Evolutionary conservation across 1,140 invertebrate genomes (phyloP).

Genomic region (Octopus bimaculoides): DNA sequence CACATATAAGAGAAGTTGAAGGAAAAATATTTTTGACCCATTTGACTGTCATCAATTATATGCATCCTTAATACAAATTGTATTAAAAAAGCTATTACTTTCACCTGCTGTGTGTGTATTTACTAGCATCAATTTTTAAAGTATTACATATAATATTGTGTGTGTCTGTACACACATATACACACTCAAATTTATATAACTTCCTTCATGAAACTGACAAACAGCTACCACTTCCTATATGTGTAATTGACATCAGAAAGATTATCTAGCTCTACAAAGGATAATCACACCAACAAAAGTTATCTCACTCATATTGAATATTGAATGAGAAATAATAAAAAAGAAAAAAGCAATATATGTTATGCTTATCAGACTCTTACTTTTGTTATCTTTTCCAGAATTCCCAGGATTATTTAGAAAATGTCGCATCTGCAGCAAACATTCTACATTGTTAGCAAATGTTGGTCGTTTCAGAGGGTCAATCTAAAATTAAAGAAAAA

Average conservation of each 20-base stretch:
- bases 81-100: slow-evolving; percentile 5
- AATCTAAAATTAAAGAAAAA: slow-evolving; percentile 65
- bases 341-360: slow-evolving; percentile 10
- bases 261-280: no score
- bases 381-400: slow-evolving; percentile 25
- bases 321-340: slow-evolving; percentile 7
- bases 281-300: no score
- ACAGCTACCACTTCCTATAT: no score
- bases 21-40: no score
- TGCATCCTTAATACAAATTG: slow-evolving; percentile 16
- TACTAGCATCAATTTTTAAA: no score
- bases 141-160: no score
- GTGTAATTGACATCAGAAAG: no score
- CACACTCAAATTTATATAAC: no score
- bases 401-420: slow-evolving; percentile 40
- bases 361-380: slow-evolving; percentile 25
- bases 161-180: no score
- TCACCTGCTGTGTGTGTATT: neutral
- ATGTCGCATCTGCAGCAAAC: slow-evolving; percentile 62
- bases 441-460: slow-evolving; percentile 74
- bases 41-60: no score
- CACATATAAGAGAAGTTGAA: no score
- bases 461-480: slow-evolving; percentile 80
- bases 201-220: no score
- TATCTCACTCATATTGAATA: neutral